Evolutionary conservation across 1,140 invertebrate species (phyloP).

Genomic region (Drosophila pallidifrons): DNA sequence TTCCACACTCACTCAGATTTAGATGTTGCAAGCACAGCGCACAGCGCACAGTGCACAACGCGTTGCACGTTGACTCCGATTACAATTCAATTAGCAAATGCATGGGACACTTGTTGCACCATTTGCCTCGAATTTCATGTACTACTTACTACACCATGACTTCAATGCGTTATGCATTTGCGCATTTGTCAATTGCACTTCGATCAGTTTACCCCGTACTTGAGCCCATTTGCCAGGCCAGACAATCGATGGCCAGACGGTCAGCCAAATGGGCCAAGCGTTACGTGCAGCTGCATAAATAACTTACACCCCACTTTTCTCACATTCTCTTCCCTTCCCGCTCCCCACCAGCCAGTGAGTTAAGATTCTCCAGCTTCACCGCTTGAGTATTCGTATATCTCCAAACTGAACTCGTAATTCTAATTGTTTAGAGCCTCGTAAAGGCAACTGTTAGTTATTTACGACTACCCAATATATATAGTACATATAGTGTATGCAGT

Average conservation of each 20-base stretch:
- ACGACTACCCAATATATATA: not conserved
- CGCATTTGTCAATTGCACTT: constrained; percentile 78
- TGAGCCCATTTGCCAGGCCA: constrained; percentile 35
- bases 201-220: constrained; percentile 49
- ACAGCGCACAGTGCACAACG: not conserved
- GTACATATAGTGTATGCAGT: not conserved
- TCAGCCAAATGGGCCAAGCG: constrained; percentile 53
- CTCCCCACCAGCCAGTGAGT: constrained; percentile 15
- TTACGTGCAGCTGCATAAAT: constrained; percentile 82
- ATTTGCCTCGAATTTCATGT: constrained; percentile 63
- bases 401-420: constrained; percentile 9
- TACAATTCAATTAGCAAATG: constrained; percentile 50
- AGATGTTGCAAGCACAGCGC: constrained; percentile 5
- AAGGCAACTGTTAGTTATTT: constrained; percentile 24
- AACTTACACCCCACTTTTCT: constrained; percentile 19
- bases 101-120: constrained; percentile 66
- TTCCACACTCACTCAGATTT: not conserved
- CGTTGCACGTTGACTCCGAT: constrained; percentile 42
- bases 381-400: constrained; percentile 2
- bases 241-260: constrained; percentile 11
- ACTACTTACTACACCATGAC: constrained; percentile 38
- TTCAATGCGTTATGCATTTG: constrained; percentile 72
- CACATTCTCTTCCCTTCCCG: not conserved
- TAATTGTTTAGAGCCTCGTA: constrained; percentile 38
- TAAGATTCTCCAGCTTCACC: constrained; percentile 22